Percentiles rank a stretch among this genome's conserved stretches.
phyloP scores from a whole-genome alignment of 2,113 vertebrate species.

The Amblyopsis rosae region DNA sequence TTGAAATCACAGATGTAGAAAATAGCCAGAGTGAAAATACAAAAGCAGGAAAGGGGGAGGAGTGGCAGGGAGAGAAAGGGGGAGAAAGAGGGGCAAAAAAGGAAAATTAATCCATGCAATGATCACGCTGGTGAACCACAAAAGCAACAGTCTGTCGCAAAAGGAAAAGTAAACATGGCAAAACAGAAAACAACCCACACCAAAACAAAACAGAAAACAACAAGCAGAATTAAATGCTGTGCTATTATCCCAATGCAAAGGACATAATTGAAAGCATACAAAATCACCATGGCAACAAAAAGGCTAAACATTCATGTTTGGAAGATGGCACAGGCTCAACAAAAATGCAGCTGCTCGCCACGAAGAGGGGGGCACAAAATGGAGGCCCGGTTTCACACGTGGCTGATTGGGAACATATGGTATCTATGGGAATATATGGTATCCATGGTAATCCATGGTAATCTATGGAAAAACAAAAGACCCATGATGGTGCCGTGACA shows the following conservation, averaged over 20 bases:
- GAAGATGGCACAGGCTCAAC: slow-evolving; percentile 42
- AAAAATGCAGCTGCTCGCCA: slow-evolving; percentile 47
- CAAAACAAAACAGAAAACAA: slow-evolving; percentile 40
- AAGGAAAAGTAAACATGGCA: slow-evolving; percentile 46
- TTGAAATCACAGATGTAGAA: slow-evolving; percentile 67
- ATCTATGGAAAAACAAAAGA: not conserved
- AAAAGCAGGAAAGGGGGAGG: slow-evolving; percentile 37
- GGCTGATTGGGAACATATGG: not conserved
- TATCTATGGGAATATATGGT: not conserved
- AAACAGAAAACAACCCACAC: slow-evolving; percentile 47
- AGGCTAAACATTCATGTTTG: slow-evolving; percentile 46
- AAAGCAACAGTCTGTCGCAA: slow-evolving; percentile 65
- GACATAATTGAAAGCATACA: slow-evolving; percentile 52
- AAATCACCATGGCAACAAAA: slow-evolving; percentile 62
- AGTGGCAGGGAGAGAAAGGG: slow-evolving; percentile 30
- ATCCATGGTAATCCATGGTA: too few species aligned
- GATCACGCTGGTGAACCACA: slow-evolving; percentile 78
- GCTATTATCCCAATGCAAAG: slow-evolving; percentile 50
- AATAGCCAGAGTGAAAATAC: slow-evolving; percentile 51
- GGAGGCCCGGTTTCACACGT: not conserved
- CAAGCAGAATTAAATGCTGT: slow-evolving; percentile 49
- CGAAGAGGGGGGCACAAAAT: slow-evolving; percentile 10
- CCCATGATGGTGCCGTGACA: not conserved
- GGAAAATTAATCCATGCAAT: slow-evolving; percentile 85
- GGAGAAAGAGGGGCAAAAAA: slow-evolving; percentile 64